A percentile compares a stretch with the other conserved stretches of the same genome.
Evolutionary conservation across 2,113 vertebrate species (phyloP).

Genomic region (Sus scrofa): T2T-Sscrofa CM000813.6:127874501-127875000

Average conservation of each 20-base stretch:
- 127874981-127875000: not conserved
- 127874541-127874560: slow-evolving; percentile 28
- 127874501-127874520: not conserved
- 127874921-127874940: slow-evolving; percentile 25
- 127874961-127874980: not conserved
- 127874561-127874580: slow-evolving; percentile 57
- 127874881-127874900: not conserved
- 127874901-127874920: not conserved
- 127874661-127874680: slow-evolving; percentile 2
- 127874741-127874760: slow-evolving; percentile 1
- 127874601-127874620: not conserved
- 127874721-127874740: slow-evolving; percentile 33
- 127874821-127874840: slow-evolving; percentile 16
- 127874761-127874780: slow-evolving; percentile 1
- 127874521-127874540: not conserved
- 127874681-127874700: slow-evolving; percentile 14
- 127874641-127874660: not conserved
- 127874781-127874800: not conserved
- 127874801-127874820: slow-evolving; percentile 28
- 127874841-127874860: slow-evolving; percentile 18
- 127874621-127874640: not conserved
- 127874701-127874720: not conserved
- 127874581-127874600: slow-evolving; percentile 44
- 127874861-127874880: not conserved
- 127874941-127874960: not conserved